phyloP scores from a whole-genome alignment of 2,113 vertebrate genomes.

The Platysteira castanea region DNA sequence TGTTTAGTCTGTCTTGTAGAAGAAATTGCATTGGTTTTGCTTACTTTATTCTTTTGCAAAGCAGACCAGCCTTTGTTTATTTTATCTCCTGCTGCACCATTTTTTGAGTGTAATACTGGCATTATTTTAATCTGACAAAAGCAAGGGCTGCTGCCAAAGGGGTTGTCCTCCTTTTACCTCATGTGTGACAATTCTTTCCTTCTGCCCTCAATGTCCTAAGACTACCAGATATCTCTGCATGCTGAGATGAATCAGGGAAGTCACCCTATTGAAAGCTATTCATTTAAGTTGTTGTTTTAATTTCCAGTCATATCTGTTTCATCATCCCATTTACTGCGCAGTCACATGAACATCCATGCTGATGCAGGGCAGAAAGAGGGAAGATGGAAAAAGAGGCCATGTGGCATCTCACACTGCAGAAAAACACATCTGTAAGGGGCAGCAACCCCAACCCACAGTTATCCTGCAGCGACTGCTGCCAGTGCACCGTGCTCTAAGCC shows the following conservation, averaged over 20 bases:
- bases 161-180: not conserved
- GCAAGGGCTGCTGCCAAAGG: not conserved
- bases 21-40: not conserved
- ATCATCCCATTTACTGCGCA: not conserved
- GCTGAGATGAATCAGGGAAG: not conserved
- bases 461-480: accelerated
- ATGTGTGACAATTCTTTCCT: not conserved
- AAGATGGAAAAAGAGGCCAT: not conserved
- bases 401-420: not conserved
- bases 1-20: not conserved
- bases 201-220: not conserved
- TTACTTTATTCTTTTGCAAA: not conserved
- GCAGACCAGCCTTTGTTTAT: not conserved
- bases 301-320: not conserved
- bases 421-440: not conserved
- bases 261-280: not conserved
- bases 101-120: not conserved
- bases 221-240: not conserved
- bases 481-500: not conserved
- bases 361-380: not conserved
- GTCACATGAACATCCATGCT: not conserved
- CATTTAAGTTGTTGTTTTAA: not conserved
- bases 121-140: not conserved
- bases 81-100: not conserved
- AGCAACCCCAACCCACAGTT: not conserved